Evolutionary conservation across 2,797 vertebrate species (phyloP), one percentile per base, ranked within the genome.

Genomic region (Chaunax sp.): DNA sequence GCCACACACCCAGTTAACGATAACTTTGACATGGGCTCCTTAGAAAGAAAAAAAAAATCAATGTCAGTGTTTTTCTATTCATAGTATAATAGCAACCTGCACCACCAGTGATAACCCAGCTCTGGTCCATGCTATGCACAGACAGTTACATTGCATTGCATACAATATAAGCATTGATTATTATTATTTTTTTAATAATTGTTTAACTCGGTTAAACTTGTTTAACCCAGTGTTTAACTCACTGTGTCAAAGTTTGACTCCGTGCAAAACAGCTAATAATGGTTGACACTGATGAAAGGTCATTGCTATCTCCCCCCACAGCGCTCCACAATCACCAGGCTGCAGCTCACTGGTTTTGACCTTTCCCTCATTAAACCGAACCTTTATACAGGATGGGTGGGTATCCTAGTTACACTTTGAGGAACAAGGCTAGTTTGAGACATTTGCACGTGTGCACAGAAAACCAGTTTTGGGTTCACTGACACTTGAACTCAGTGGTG

Each of bases 281-380:
- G 28, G 51, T 18, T 18, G 49, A 57, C 40, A 45, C 11, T 75
- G 66, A 53, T 70, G 50, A 74, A 76, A 82, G 73, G 65, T 68
- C 51, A 54, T 22, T 12, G 67, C 67, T 75, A 76, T 88, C 78
- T 76, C 64, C 52, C 22, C 45, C 23, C 67, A 28, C 82, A 81
- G 60, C 22, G 6, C 49, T 64, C 50, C 57, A 52, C 72, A 79
- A 68, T 83, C 77, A 69, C 65, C 18, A 14, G 15, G 64, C 65
- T 69, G 49, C 80, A 81, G 66, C 51, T 56, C 59, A 22, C 54
- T 43, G 40, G 5, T 53, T 64, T 35, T 68, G 58, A 74, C 56
- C 61, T 61, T 71, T 66, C 47, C 22, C 58, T 80, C 28, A 23
- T 80, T 75, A 3, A 74, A 56, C 43, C 1, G 28, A 75, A 54